These are phyloP conservation scores for Netelia inedita DNA, from an alignment of 2,888 invertebrate species.

Conservation along the genomic window DNA sequence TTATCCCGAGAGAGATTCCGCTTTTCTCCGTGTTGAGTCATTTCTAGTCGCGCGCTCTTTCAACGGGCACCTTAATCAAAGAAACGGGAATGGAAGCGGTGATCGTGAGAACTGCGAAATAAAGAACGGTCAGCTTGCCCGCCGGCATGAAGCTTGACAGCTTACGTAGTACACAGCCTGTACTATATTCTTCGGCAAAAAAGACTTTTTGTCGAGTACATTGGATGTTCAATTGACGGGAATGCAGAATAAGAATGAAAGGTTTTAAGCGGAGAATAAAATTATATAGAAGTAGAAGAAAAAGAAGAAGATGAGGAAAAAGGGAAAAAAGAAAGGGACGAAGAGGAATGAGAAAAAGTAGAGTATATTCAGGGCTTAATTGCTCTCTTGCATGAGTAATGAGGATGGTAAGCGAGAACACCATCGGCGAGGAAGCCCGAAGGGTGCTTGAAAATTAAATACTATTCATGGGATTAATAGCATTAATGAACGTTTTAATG, in stretches of 20 bases:
- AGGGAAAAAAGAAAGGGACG: background rate
- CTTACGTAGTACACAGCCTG: slow-evolving; percentile 1
- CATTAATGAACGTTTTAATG: slow-evolving; percentile 62
- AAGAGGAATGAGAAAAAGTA: slow-evolving; percentile 18
- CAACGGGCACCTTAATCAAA: slow-evolving; percentile 59
- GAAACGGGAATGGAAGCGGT: background rate
- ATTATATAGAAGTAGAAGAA: slow-evolving; percentile 14
- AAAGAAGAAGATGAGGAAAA: slow-evolving; percentile 8
- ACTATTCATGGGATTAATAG: slow-evolving; percentile 60
- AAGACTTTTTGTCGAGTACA: slow-evolving; percentile 24
- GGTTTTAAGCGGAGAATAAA: background rate
- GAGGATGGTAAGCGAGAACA: slow-evolving; percentile 57
- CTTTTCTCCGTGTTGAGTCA: slow-evolving; percentile 32
- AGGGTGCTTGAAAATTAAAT: slow-evolving; percentile 60
- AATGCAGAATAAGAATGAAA: slow-evolving; percentile 8
- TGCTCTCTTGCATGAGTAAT: slow-evolving; percentile 61
- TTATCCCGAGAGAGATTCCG: slow-evolving; percentile 25
- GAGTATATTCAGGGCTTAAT: slow-evolving; percentile 49
- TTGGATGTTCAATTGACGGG: slow-evolving; percentile 35
- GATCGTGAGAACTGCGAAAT: background rate
- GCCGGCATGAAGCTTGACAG: background rate
- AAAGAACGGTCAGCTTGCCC: slow-evolving; percentile 46
- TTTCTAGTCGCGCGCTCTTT: slow-evolving; percentile 48
- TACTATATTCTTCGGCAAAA: background rate
- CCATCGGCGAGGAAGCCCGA: slow-evolving; percentile 21